Percentiles rank a stretch among this genome's conserved stretches.
Evolutionary conservation across 2,797 vertebrate genomes (phyloP).

Genomic region (Emydoidea blandingii): DNA sequence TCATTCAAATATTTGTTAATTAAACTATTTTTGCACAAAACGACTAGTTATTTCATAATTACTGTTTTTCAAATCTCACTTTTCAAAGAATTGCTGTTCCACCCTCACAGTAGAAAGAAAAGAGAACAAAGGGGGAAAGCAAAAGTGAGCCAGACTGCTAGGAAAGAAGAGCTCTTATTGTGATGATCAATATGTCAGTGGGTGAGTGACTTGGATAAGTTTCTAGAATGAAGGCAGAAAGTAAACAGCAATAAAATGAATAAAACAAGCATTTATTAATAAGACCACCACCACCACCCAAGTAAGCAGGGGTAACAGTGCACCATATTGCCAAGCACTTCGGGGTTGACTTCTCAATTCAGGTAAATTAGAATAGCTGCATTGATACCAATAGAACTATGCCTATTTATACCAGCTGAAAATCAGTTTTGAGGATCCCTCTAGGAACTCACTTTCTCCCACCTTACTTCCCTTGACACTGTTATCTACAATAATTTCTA

Average conservation of each 20-base stretch:
- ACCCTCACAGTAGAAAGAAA: constrained; percentile 32
- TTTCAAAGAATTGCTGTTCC: background rate
- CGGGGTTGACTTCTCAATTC: background rate
- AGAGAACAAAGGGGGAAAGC: background rate
- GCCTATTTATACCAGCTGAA: background rate
- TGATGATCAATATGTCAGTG: background rate
- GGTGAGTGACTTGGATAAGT: background rate
- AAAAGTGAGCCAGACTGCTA: constrained; percentile 2
- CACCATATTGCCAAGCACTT: background rate
- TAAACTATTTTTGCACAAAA: background rate
- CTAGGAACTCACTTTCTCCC: background rate
- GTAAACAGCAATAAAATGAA: background rate
- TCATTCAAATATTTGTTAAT: background rate
- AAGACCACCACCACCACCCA: background rate
- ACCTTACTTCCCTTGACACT: background rate
- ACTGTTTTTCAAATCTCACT: background rate
- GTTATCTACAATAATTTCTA: background rate
- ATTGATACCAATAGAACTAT: background rate
- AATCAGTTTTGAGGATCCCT: background rate
- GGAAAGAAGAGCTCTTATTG: background rate
- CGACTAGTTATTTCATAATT: background rate
- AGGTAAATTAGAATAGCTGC: background rate
- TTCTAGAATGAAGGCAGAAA: background rate
- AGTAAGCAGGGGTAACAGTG: background rate
- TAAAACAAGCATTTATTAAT: background rate